Percentiles rank a stretch among this genome's conserved stretches.
Conservation (phyloP, 2,888 invertebrate genomes). For the Scelioninae gen. 2 region DNA sequence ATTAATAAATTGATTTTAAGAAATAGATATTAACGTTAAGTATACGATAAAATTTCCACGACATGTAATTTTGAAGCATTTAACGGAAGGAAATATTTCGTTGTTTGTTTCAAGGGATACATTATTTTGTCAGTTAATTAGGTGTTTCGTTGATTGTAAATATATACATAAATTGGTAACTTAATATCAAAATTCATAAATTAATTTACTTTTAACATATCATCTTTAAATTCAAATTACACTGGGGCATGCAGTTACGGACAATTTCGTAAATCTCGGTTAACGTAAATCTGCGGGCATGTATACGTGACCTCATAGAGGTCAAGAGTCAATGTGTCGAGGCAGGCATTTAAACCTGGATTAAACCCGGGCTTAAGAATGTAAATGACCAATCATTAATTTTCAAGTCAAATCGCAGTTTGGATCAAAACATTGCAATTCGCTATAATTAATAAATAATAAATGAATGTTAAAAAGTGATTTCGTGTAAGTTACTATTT, state of each 20-base stretch:
- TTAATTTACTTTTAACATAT: too few species aligned
- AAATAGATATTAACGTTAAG: too few species aligned
- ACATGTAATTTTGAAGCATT: too few species aligned
- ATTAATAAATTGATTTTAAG: too few species aligned
- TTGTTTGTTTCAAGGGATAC: too few species aligned
- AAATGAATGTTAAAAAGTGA: background rate
- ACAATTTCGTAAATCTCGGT: conserved; percentile 14
- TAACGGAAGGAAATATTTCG: too few species aligned
- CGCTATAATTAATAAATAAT: conserved; percentile 1
- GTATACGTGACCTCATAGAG: conserved; percentile 10
- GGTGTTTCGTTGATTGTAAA: too few species aligned
- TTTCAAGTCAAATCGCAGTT: conserved; percentile 17
- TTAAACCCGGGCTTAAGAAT: conserved; percentile 41
- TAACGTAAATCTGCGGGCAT: conserved; percentile 19
- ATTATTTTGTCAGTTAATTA: too few species aligned
- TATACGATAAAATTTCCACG: too few species aligned
- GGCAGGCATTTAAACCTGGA: conserved; percentile 18
- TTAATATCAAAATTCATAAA: too few species aligned
- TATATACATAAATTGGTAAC: too few species aligned
- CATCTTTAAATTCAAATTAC: conserved; percentile 10
- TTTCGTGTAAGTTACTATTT: background rate
- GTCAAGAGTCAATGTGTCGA: conserved; percentile 25
- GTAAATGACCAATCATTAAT: conserved; percentile 42
- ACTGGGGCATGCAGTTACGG: background rate
- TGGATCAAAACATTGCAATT: conserved; percentile 1